Evolutionary conservation across 2,113 vertebrate species (phyloP).

Genomic region (Heteronetta atricapilla): DNA sequence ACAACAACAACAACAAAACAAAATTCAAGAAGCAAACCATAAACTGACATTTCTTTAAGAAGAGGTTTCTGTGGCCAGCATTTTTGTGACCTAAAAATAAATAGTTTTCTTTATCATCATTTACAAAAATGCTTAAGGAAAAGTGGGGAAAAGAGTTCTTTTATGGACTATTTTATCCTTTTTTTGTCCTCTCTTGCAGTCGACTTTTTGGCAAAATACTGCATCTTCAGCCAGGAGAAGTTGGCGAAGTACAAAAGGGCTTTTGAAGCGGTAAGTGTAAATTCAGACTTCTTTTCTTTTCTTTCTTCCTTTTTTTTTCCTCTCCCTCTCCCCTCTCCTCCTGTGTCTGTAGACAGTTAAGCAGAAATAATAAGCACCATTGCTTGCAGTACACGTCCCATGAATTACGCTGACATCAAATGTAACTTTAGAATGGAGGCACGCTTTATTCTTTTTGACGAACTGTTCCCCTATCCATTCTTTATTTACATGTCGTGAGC

Average conservation of each 20-base stretch:
- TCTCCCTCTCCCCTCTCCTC: slow-evolving; percentile 71
- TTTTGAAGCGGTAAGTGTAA: slow-evolving; percentile 93
- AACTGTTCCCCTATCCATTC: slow-evolving; percentile 76
- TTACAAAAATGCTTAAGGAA: slow-evolving; percentile 60
- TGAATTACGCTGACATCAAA: slow-evolving; percentile 83
- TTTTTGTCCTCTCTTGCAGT: slow-evolving; percentile 79
- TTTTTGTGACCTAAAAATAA: neutral
- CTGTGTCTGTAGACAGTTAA: slow-evolving; percentile 77
- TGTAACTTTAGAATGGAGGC: slow-evolving; percentile 82
- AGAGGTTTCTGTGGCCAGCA: neutral
- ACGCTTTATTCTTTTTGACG: slow-evolving; percentile 78
- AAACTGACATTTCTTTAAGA: slow-evolving; percentile 37
- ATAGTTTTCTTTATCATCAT: slow-evolving; percentile 9
- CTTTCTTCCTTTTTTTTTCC: slow-evolving; percentile 69
- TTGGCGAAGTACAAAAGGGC: slow-evolving; percentile 89
- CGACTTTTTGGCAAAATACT: slow-evolving; percentile 93
- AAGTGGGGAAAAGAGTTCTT: slow-evolving; percentile 36
- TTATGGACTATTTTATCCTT: slow-evolving; percentile 68
- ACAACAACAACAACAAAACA: neutral
- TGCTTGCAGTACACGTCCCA: slow-evolving; percentile 76
- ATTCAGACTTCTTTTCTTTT: slow-evolving; percentile 79
- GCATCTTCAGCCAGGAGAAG: slow-evolving; percentile 92
- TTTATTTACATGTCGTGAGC: slow-evolving; percentile 80
- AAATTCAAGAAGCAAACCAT: neutral
- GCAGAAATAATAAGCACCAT: slow-evolving; percentile 78